A percentile compares a stretch with the other conserved stretches of the same genome.
Evolutionary conservation across 2,888 invertebrate species (phyloP).

Genomic region (Andrena bicolor): DNA sequence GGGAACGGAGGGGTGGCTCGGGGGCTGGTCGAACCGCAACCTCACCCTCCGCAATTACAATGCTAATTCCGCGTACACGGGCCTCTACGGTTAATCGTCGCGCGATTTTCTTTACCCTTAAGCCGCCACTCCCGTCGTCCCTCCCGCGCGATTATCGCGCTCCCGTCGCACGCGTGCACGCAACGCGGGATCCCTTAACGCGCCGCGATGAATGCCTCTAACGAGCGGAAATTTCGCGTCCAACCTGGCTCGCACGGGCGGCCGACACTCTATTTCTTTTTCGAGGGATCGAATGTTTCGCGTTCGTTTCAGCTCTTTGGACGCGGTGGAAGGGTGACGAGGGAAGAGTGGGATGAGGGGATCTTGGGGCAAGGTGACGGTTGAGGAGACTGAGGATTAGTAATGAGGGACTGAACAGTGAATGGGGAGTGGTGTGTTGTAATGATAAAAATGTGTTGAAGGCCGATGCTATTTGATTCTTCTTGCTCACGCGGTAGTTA

Average conservation of each 20-base stretch:
- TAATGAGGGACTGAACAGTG: background rate
- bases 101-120: constrained; percentile 64
- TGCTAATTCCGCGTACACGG: constrained; percentile 69
- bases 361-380: background rate
- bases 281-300: background rate
- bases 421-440: background rate
- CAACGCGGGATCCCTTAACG: constrained; percentile 32
- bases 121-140: constrained; percentile 26
- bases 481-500: background rate
- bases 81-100: constrained; percentile 67
- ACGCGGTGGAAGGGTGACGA: background rate
- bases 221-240: constrained; percentile 54
- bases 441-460: background rate
- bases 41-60: constrained; percentile 70
- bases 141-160: constrained; percentile 48
- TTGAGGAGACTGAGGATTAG: background rate
- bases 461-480: background rate
- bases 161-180: constrained; percentile 36
- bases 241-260: background rate
- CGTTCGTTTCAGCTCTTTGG: background rate
- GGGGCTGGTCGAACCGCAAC: constrained; percentile 62
- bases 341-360: background rate
- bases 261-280: background rate
- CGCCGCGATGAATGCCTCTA: constrained; percentile 45
- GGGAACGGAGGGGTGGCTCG: constrained; percentile 30